phyloP scores from a whole-genome alignment of 2,888 invertebrate species.

The Hypselothyrea guttata region DNA sequence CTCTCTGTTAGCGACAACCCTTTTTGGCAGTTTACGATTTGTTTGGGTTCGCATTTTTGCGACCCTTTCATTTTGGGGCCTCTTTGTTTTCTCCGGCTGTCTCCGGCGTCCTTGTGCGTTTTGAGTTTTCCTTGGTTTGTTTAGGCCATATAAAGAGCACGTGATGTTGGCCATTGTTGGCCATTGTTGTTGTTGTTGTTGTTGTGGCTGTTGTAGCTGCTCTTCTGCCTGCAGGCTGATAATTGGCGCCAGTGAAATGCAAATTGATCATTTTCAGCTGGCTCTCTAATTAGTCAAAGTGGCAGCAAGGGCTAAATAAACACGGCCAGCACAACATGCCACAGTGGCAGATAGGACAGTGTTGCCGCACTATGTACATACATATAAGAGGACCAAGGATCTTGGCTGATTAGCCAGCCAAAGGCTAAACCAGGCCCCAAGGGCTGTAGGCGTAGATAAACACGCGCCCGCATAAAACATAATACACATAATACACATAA shows the following conservation, averaged over 20 bases:
- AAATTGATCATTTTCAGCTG: conserved; percentile 74
- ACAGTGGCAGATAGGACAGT: conserved; percentile 7
- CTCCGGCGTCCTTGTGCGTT: conserved; percentile 16
- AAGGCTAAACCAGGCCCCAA: conserved; percentile 31
- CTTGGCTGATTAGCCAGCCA: conserved; percentile 49
- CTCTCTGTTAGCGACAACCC: background rate
- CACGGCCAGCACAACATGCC: conserved; percentile 30
- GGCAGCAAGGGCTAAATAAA: conserved; percentile 67
- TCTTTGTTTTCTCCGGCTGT: conserved; percentile 22
- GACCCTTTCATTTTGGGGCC: conserved; percentile 34
- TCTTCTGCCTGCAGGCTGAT: conserved; percentile 47
- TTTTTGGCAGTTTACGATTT: conserved; percentile 60
- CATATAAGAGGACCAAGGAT: conserved; percentile 29
- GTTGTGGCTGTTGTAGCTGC: conserved; percentile 20
- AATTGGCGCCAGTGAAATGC: conserved; percentile 69
- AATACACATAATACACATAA: conserved; percentile 42
- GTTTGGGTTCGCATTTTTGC: conserved; percentile 62
- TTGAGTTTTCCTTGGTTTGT: conserved; percentile 37
- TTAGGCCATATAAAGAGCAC: conserved; percentile 53
- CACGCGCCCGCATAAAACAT: conserved; percentile 52
- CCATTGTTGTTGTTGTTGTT: conserved; percentile 26
- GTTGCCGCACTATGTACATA: too few relatives aligned
- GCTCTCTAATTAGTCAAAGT: conserved; percentile 76
- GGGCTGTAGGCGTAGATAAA: conserved; percentile 45
- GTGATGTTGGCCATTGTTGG: too few relatives aligned